Conservation (phyloP, 1,140 invertebrate genomes). For the Panulirus ornatus region DNA sequence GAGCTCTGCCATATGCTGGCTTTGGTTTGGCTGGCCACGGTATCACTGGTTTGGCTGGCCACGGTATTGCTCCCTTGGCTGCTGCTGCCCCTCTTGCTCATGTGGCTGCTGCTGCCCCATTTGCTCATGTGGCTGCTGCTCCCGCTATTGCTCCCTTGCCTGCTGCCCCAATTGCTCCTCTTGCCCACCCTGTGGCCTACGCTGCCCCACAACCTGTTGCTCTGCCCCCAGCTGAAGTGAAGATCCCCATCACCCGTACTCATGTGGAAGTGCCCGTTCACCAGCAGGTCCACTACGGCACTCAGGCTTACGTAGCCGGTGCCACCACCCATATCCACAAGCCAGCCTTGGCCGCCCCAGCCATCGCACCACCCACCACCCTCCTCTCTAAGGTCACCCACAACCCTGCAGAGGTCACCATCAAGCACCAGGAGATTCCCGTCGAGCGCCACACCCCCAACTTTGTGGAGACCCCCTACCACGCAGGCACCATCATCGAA, state of each 20-base stretch:
- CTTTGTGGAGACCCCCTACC: slow-evolving; percentile 55
- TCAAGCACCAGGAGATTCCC: slow-evolving; percentile 48
- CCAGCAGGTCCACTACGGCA: slow-evolving; percentile 53
- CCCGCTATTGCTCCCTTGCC: too few species aligned
- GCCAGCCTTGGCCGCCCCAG: slow-evolving; percentile 45
- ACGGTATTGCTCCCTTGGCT: too few species aligned
- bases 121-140: neutral
- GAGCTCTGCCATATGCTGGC: too few species aligned
- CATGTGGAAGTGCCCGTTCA: slow-evolving; percentile 60
- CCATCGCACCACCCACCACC: slow-evolving; percentile 47
- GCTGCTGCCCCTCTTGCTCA: neutral
- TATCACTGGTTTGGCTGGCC: too few species aligned
- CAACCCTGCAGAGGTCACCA: slow-evolving; percentile 38
- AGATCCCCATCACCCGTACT: slow-evolving; percentile 33
- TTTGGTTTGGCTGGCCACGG: too few species aligned
- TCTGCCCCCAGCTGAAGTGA: slow-evolving; percentile 33
- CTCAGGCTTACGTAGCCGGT: slow-evolving; percentile 41
- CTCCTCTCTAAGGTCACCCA: slow-evolving; percentile 48
- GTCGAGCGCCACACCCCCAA: slow-evolving; percentile 53
- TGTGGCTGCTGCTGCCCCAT: too few species aligned
- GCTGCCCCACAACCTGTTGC: too few species aligned
- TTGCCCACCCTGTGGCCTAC: too few species aligned
- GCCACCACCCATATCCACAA: slow-evolving; percentile 55
- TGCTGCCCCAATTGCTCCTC: too few species aligned
- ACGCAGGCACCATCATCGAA: slow-evolving; percentile 57